Conservation (phyloP, 2,797 vertebrate species). For the Siniperca scherzeri region DNA sequence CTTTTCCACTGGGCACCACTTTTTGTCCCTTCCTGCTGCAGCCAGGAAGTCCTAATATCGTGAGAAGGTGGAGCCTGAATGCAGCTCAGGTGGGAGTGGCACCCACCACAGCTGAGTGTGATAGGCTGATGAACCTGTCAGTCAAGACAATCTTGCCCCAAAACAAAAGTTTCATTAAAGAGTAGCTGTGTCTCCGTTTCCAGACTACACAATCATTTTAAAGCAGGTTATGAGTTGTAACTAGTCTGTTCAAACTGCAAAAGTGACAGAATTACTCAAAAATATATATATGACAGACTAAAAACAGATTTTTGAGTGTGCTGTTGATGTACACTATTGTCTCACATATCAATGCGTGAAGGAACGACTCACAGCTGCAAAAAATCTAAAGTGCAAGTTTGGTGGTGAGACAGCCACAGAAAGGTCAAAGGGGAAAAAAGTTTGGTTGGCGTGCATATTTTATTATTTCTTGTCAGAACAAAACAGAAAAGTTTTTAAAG, state of each 20-base stretch:
- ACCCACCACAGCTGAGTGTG: not conserved
- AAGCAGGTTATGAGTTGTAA: not conserved
- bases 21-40: not conserved
- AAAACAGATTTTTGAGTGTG: not conserved
- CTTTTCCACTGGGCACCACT: not conserved
- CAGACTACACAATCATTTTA: not conserved
- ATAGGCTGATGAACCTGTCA: not conserved
- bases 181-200: not conserved
- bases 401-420: not conserved
- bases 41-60: constrained; percentile 9
- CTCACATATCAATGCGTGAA: not conserved
- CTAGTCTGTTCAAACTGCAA: not conserved
- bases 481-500: no score
- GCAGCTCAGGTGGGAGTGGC: not conserved
- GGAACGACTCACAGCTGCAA: not conserved
- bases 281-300: not conserved
- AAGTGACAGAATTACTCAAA: not conserved
- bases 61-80: not conserved
- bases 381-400: not conserved
- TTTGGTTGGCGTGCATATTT: not conserved
- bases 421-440: not conserved
- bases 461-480: not conserved
- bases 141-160: not conserved
- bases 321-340: not conserved
- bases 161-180: not conserved